Percentiles rank a stretch among this genome's conserved stretches.
Conservation (phyloP, 2,888 invertebrate species). For the Lapara coniferarum region DNA sequence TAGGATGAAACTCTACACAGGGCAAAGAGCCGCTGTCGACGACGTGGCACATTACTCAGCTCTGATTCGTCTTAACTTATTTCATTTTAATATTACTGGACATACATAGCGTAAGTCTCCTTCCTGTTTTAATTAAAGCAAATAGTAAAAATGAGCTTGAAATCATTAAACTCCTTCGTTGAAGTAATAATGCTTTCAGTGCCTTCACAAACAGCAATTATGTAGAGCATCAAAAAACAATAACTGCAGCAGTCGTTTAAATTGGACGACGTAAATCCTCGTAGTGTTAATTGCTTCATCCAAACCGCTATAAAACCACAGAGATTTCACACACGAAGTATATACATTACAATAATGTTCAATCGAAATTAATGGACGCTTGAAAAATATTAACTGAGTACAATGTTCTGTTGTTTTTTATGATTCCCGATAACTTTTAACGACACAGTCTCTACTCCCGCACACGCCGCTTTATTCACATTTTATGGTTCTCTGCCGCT, state of each 20-base stretch:
- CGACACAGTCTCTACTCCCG: constrained; percentile 45
- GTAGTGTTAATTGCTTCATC: constrained; percentile 57
- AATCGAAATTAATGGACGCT: constrained; percentile 47
- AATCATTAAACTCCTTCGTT: neutral
- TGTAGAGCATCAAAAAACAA: constrained; percentile 39
- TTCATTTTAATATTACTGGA: neutral
- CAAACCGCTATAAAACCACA: constrained; percentile 53
- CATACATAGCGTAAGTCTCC: neutral
- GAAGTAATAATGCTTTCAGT: constrained; percentile 15
- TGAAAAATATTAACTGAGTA: constrained; percentile 51
- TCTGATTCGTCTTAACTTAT: constrained; percentile 6
- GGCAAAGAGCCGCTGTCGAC: neutral
- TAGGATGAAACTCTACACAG: constrained; percentile 26
- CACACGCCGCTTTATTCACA: constrained; percentile 32
- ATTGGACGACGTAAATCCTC: constrained; percentile 50
- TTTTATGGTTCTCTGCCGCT: constrained; percentile 19
- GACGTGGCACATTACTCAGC: constrained; percentile 1
- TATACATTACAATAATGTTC: constrained; percentile 41
- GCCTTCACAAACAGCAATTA: constrained; percentile 19
- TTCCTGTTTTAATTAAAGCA: neutral
- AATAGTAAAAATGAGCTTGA: neutral
- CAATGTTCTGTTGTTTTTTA: constrained; percentile 52
- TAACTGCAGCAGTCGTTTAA: constrained; percentile 44
- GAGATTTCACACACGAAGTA: constrained; percentile 44
- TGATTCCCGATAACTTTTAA: constrained; percentile 52